Base-by-base conservation (phyloP, 2,797 vertebrate genomes). In the Platyrinchus mystaceus region DNA sequence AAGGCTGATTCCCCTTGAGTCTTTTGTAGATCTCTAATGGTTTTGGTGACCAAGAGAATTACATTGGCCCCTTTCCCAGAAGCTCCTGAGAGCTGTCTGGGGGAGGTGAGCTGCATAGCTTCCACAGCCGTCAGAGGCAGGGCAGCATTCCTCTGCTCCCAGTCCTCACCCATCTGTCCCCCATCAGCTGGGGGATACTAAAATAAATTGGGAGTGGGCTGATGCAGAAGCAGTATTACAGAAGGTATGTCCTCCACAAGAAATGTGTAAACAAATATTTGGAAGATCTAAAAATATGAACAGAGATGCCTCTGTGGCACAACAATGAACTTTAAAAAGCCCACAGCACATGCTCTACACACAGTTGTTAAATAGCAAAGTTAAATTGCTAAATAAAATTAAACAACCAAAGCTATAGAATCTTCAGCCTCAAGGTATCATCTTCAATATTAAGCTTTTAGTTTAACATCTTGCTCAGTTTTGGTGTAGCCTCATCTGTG, bases 181-280 rank as follows among this genome's bases (percentile, higher is more conserved):
- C 34, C 84, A 96, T 96, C 95, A 96, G 94, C 95, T 96, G 93
- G 87, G 23, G 41, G 52, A 79, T 94, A 93, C 95, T 64, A 96
- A 96, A 97, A 97, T 97, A 94, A 94, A 91, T 79, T 3, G 0
- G 63, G 93, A 96, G 94, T 96, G 85, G 91, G 96, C 74, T 1
- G 80, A 74, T 93, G 87, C 41, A 91, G 67, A 86, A 95, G 52
- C 67, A 91, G 70, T 20, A 26, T 81, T 95, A 69, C 53, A 95
- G 84, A 66, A 95, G 83, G 70, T 70, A 90, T 90, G 95, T 71
- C 78, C 63, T 84, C 30, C 59, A 26, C 87, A 91, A 75, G 82
- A 96, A 95, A 91, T 79, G 83, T 91, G 77, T 90, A 96, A 96
- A 97, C 89, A 96, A 95, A 91, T 96, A 93, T 90, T 91, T 94